Percentiles rank a stretch among this genome's conserved stretches.
Evolutionary conservation across 2,113 vertebrate species (phyloP).

Genomic region (Hepsetus odoe): DNA sequence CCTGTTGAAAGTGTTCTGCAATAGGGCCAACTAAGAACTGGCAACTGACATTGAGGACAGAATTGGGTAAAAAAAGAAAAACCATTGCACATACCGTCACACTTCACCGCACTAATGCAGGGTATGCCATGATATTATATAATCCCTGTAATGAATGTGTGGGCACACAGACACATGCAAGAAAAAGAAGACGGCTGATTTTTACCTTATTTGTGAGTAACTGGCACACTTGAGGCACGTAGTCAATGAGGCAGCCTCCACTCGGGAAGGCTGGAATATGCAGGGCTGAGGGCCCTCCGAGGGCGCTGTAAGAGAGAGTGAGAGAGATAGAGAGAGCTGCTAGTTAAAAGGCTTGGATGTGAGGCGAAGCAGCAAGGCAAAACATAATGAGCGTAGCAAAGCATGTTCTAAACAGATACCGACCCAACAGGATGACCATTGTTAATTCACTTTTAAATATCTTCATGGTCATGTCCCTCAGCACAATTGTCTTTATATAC

Average conservation of each 20-base stretch:
- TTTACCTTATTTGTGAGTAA: constrained; percentile 97
- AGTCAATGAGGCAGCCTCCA: constrained; percentile 97
- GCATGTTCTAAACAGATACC: background rate
- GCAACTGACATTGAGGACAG: background rate
- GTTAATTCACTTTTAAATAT: background rate
- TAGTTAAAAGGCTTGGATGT: constrained; percentile 27
- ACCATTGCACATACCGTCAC: background rate
- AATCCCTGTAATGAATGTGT: constrained; percentile 27
- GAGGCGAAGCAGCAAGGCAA: constrained; percentile 1
- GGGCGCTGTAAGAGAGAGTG: constrained; percentile 78
- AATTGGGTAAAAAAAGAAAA: background rate
- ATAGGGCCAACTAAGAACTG: background rate
- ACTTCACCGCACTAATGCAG: background rate
- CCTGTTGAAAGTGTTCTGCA: background rate
- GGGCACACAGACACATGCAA: constrained; percentile 38
- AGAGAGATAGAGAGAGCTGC: constrained; percentile 14
- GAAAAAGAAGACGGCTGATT: background rate
- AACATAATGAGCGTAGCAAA: background rate
- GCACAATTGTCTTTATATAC: background rate
- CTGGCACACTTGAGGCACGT: constrained; percentile 97
- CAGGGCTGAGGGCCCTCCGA: constrained; percentile 94
- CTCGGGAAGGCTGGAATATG: constrained; percentile 95
- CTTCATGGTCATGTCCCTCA: background rate
- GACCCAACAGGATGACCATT: background rate
- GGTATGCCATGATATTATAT: constrained; percentile 14